Evolutionary conservation across 2,797 vertebrate genomes (phyloP).

Genomic region (Avahi laniger): DNA sequence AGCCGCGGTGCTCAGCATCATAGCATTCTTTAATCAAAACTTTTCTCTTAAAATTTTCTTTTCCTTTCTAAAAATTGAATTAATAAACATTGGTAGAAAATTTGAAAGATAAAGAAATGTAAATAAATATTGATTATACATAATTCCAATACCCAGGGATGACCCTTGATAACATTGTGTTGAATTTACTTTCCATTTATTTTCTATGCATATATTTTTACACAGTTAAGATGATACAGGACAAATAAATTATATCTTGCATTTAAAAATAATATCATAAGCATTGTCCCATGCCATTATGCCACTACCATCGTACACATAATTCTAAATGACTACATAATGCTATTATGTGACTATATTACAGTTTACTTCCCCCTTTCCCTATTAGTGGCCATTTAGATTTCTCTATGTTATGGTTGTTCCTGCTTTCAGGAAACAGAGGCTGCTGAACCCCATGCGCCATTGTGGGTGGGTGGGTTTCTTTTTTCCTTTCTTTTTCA

Average conservation of each 20-base stretch:
- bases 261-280: constrained; percentile 15
- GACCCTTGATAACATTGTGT: background rate
- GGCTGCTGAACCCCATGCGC: background rate
- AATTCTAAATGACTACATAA: background rate
- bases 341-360: background rate
- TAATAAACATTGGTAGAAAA: background rate
- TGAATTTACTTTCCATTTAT: background rate
- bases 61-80: background rate
- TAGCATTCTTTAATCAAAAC: background rate
- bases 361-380: background rate
- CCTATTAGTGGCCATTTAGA: background rate
- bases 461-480: background rate
- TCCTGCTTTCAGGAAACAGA: constrained; percentile 22
- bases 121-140: background rate
- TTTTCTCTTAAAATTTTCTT: background rate
- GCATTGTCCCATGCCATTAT: background rate
- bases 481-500: background rate
- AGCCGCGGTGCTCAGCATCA: background rate
- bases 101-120: background rate
- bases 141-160: background rate
- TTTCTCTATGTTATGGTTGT: background rate
- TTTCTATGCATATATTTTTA: background rate
- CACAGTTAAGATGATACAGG: background rate
- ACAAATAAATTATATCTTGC: background rate
- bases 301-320: background rate